These are phyloP conservation scores for Hyles lineata DNA, from an alignment of 2,888 invertebrate genomes.

Conservation along the genomic window DNA sequence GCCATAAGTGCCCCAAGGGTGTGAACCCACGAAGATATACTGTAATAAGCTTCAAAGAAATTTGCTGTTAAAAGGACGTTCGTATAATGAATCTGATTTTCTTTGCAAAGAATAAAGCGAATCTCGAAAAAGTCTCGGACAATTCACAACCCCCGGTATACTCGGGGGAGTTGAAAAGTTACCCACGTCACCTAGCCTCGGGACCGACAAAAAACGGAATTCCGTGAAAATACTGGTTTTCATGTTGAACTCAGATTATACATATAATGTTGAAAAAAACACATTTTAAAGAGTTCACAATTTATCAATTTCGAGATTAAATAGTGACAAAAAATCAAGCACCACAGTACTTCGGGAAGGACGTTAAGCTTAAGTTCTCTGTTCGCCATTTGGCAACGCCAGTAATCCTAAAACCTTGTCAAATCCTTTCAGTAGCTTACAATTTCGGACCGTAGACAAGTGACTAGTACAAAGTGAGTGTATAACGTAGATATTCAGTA, in stretches of 20 bases:
- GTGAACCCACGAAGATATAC: slow-evolving; percentile 34
- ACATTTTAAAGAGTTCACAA: too few species aligned
- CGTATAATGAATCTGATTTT: slow-evolving; percentile 75
- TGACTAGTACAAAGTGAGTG: too few species aligned
- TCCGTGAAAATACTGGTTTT: slow-evolving; percentile 39
- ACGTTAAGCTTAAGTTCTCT: too few species aligned
- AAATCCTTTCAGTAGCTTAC: too few species aligned
- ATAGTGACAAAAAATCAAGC: too few species aligned
- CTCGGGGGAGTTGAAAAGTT: slow-evolving; percentile 70
- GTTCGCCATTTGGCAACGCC: too few species aligned
- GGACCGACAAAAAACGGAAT: slow-evolving; percentile 60
- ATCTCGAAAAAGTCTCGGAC: slow-evolving; percentile 66
- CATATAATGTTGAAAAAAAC: neutral
- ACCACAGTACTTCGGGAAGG: too few species aligned
- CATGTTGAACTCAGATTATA: neutral
- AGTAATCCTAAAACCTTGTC: too few species aligned
- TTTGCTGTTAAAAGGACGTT: slow-evolving; percentile 69
- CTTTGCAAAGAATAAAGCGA: slow-evolving; percentile 73
- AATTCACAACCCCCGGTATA: slow-evolving; percentile 71
- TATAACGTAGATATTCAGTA: too few species aligned
- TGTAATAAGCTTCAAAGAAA: slow-evolving; percentile 76
- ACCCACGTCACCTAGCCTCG: slow-evolving; percentile 55
- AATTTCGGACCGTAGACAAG: too few species aligned
- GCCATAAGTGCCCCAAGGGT: neutral
- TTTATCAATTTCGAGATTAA: too few species aligned